Evolutionary conservation across 64 coral and sea anemone species (phyloP), one percentile per base, ranked within the genome.

Genomic region (Platygyra sinensis): DNA sequence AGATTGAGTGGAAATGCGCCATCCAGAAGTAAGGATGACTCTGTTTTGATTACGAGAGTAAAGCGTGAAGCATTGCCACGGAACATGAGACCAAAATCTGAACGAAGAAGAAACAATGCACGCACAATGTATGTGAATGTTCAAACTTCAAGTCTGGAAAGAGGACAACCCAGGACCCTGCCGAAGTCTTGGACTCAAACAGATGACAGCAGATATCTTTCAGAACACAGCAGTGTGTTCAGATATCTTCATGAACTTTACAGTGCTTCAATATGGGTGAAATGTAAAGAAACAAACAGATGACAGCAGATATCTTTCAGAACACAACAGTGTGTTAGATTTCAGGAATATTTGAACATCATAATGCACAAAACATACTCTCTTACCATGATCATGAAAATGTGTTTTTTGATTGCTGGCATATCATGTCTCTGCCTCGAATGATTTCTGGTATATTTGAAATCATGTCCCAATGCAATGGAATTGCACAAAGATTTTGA

Each of bases 211-310:
- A 38, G 39, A 17, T 85, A 39, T 71, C 30, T 84, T 33, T 63
- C 76, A n/a, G 96, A 98, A 17, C 75, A 86, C 52, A 27, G 72
- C 0, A 95, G 91, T 46, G 32, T 75, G 6, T 99, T 99, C 75
- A 93, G 80, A 57, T 64, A 86, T 57, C 89, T 99, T 38, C 97
- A 99, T 91, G 84, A 95, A 74, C 77, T 86, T 18, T 99, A 95
- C 89, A 94, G 97, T 52, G 97, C 91, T 7, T 95, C 97, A 86
- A 96, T 99, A 83, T 96, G 97, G 94, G 94, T 96, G 31, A 99
- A 99, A 89, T 94, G 93, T 29, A 93, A 94, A 76, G 97, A 99
- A 88, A 36, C 81, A 89, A 75, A 55, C 87, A 22, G 76, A 89
- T 49, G 62, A 29, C 49, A 63, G 31, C 13, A 33, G 36, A 16